These are phyloP conservation scores for Lypha dubia DNA, from an alignment of 2,888 invertebrate species.

Conservation along the genomic window DNA sequence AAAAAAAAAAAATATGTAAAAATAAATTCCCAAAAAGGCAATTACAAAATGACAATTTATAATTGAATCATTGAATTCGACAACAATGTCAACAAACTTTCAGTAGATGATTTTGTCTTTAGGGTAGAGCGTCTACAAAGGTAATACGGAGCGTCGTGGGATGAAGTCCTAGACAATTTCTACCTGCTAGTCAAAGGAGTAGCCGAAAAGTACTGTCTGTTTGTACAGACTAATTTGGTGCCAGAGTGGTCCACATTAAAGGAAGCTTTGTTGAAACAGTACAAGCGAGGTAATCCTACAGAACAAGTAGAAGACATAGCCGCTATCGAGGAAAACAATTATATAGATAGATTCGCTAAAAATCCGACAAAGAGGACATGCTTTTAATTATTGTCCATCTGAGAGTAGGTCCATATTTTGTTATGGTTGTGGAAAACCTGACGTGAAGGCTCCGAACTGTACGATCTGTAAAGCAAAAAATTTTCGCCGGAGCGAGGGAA, in stretches of 20 bases:
- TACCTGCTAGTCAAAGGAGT: background rate
- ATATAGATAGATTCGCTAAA: background rate
- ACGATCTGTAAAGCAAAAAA: background rate
- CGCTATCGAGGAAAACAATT: no score
- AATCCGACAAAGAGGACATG: constrained; percentile 13
- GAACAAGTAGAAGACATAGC: no score
- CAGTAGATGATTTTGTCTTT: no score
- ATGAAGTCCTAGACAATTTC: constrained; percentile 9
- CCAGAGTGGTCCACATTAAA: background rate
- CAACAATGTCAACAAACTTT: background rate
- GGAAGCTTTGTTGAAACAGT: no score
- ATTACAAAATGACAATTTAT: no score
- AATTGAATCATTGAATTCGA: no score
- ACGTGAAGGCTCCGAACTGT: background rate
- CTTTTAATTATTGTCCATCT: constrained; percentile 44
- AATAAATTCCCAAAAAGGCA: no score
- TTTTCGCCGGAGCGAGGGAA: no score
- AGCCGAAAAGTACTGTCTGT: constrained; percentile 16
- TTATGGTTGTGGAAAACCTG: background rate
- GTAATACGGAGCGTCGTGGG: no score
- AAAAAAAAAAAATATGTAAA: no score
- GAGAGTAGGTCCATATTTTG: constrained; percentile 35
- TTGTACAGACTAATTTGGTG: background rate
- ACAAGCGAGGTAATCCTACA: no score
- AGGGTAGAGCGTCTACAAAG: no score